Evolutionary conservation across 2,888 invertebrate species (phyloP).

Genomic region (Argyra leucocephala): DNA sequence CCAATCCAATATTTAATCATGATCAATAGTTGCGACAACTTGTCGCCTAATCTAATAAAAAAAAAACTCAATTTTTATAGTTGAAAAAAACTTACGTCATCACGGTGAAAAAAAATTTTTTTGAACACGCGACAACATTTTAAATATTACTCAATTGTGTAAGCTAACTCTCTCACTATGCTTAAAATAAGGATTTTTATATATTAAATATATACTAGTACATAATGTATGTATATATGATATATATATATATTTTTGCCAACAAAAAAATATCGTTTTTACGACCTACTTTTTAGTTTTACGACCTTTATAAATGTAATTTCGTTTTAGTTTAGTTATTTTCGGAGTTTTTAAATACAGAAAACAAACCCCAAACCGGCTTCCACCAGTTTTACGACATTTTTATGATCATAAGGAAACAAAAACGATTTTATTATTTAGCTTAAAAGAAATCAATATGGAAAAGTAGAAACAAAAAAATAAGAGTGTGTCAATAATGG

Average conservation of each 20-base stretch:
- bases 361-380: neutral
- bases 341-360: neutral
- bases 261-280: neutral
- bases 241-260: neutral
- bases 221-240: neutral
- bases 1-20: neutral
- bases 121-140: too few relatives aligned
- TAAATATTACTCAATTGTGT: too few relatives aligned
- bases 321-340: neutral
- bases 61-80: neutral
- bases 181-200: too few relatives aligned
- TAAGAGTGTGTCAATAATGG: neutral
- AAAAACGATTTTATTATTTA: neutral
- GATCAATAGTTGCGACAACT: neutral
- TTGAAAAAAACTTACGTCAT: neutral
- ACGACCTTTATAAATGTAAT: neutral
- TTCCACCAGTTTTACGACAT: neutral
- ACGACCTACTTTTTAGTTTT: constrained; percentile 3
- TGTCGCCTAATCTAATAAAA: neutral
- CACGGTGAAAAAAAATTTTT: neutral
- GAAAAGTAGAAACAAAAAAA: neutral
- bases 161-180: too few relatives aligned
- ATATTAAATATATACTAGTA: neutral
- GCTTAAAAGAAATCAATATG: neutral
- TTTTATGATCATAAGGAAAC: neutral